Evolutionary conservation across 2,797 vertebrate genomes (phyloP), one percentile per base, ranked within the genome.

Genomic region (Echiichthys vipera): DNA sequence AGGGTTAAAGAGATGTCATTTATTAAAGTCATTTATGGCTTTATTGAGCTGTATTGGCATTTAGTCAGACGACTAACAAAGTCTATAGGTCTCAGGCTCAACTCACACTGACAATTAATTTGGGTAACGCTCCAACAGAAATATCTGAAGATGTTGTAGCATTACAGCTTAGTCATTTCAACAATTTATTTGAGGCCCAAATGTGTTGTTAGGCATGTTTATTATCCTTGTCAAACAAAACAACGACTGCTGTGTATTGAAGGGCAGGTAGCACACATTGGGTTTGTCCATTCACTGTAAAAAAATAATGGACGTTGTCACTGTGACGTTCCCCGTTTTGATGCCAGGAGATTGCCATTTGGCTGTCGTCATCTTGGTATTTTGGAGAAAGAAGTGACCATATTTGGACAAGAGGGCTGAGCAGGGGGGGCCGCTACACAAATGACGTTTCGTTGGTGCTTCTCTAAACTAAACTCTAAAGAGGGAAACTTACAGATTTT

Each of bases 31-130:
- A 66, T 70, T 77, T 29, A 17, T 64, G 47, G 53, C 30, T 66
- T 62, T 75, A 78, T 78, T 66, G 53, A 82, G 9, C 56, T 30
- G 27, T 45, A 77, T 73, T 56, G 64, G 71, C 64, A 67, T 34
- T 12, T 39, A 25, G 63, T 53, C 58, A 62, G 65, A 50, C 10
- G 13, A 58, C 27, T 29, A 40, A 63, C 36, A 70, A 43, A 0
- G 2, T 51, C 47, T 47, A 1, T 59, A 55, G 22, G 53, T 73
- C 67, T 40, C 20, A 42, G 27, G 37, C 37, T 36, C 39, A 36
- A 56, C 46, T 53, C 25, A 12, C 47, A n/a, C 20, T 40, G 53
- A 65, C 5, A 14, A 45, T 12, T 13, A 0, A 49, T 45, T 18
- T n/a, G 5, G 36, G 11, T 17, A 43, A 40, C 22, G 24, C 27